Evolutionary conservation across 2,888 invertebrate genomes (phyloP).

Genomic region (Nomada fucata): DNA sequence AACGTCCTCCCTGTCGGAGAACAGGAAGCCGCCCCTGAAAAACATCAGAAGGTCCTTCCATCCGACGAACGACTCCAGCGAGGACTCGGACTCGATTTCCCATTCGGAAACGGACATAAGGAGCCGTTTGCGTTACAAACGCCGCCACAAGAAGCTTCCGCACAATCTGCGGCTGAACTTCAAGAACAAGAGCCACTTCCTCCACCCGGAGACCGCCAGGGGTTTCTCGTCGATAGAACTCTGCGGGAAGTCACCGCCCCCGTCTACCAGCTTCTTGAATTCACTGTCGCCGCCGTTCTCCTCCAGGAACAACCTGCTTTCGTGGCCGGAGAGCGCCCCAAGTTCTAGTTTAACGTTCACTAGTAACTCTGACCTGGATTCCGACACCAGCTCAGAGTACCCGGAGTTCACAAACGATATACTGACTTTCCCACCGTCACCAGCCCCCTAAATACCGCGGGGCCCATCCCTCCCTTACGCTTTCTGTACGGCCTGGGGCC

Average conservation of each 20-base stretch:
- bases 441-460: conserved; percentile 77
- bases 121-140: conserved; percentile 78
- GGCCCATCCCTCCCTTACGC: not conserved
- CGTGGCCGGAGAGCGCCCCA: conserved; percentile 83
- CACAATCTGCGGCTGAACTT: conserved; percentile 84
- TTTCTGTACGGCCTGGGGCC: conserved; percentile 3
- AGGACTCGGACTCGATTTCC: conserved; percentile 84
- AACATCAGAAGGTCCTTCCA: conserved; percentile 81
- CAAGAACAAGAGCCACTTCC: conserved; percentile 81
- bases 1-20: conserved; percentile 81
- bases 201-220: conserved; percentile 79
- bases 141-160: conserved; percentile 79
- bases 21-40: conserved; percentile 75
- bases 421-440: conserved; percentile 82
- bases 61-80: conserved; percentile 81
- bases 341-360: conserved; percentile 83
- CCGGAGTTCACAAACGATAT: conserved; percentile 83
- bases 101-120: conserved; percentile 86
- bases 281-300: conserved; percentile 85
- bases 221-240: conserved; percentile 78
- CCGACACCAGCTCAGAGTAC: conserved; percentile 82
- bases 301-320: conserved; percentile 78
- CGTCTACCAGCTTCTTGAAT: conserved; percentile 86
- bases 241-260: conserved; percentile 85
- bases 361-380: conserved; percentile 82